Evolutionary conservation across 2,113 vertebrate genomes (phyloP).

Genomic region (Suncus etruscus): DNA sequence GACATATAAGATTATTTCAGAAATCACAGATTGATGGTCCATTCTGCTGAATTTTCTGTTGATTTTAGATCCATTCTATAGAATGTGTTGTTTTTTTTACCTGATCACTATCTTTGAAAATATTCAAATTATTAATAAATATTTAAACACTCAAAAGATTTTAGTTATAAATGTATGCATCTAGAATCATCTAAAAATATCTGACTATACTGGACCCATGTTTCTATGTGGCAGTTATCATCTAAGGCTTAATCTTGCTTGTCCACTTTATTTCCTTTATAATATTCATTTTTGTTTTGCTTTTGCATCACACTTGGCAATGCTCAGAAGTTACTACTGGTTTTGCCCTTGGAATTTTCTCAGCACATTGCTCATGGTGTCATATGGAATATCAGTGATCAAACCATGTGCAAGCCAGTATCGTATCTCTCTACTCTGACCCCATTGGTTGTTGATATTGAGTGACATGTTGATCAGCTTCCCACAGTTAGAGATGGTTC

Average conservation of each 20-base stretch:
- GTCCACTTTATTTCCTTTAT: not conserved
- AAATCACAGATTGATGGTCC: not conserved
- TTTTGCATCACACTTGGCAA: too few relatives aligned
- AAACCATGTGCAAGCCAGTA: too few relatives aligned
- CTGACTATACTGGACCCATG: not conserved
- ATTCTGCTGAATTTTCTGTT: too few relatives aligned
- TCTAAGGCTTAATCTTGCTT: not conserved
- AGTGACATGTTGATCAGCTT: not conserved
- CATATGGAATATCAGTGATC: too few relatives aligned
- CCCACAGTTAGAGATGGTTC: not conserved
- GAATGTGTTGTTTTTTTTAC: not conserved
- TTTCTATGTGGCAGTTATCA: not conserved
- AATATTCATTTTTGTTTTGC: too few relatives aligned
- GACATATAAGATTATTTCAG: not conserved
- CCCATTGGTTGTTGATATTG: not conserved
- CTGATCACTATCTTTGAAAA: not conserved
- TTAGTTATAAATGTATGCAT: constrained; percentile 21
- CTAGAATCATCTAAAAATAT: not conserved
- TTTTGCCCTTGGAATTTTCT: too few relatives aligned
- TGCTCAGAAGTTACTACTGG: too few relatives aligned
- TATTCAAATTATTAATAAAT: not conserved
- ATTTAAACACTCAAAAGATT: constrained; percentile 43
- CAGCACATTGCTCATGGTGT: too few relatives aligned
- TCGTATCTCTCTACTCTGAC: too few relatives aligned
- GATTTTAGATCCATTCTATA: not conserved